These are phyloP conservation scores for Chelmon rostratus DNA, from an alignment of 2,797 vertebrate species.

Conservation along the genomic window DNA sequence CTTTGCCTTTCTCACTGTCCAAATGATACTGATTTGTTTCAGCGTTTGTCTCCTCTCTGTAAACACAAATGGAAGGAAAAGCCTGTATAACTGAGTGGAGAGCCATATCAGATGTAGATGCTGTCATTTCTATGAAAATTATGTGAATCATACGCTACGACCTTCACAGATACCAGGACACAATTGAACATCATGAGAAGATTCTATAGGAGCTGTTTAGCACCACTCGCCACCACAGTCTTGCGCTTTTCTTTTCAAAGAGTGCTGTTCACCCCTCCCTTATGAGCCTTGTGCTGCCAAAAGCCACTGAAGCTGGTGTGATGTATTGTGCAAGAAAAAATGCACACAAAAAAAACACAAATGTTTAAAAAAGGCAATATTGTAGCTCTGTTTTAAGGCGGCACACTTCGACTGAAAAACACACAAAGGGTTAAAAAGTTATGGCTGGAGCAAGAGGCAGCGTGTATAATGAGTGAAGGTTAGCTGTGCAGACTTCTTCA, in stretches of 20 bases:
- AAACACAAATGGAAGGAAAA: constrained; percentile 1
- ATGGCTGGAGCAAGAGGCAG: constrained; percentile 3
- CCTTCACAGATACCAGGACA: background rate
- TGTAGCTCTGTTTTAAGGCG: background rate
- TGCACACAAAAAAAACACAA: background rate
- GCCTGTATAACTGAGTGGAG: background rate
- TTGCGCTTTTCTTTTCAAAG: constrained; percentile 8
- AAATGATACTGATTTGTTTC: constrained; percentile 8
- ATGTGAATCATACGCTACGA: background rate
- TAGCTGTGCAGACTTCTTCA: constrained; percentile 9
- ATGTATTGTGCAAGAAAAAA: background rate
- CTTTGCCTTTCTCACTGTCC: background rate
- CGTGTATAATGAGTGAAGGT: background rate
- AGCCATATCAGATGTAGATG: background rate
- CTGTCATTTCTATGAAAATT: background rate
- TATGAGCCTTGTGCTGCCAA: background rate
- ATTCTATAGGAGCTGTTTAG: background rate
- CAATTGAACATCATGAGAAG: background rate
- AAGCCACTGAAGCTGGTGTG: background rate
- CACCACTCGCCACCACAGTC: background rate
- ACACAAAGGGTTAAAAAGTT: background rate
- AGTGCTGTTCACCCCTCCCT: background rate
- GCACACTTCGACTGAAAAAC: background rate
- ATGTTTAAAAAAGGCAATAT: background rate
- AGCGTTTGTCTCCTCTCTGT: background rate